These are phyloP conservation scores for Ceratoteleas bidentatus DNA, from an alignment of 1,140 invertebrate species.

Conservation along the genomic window DNA sequence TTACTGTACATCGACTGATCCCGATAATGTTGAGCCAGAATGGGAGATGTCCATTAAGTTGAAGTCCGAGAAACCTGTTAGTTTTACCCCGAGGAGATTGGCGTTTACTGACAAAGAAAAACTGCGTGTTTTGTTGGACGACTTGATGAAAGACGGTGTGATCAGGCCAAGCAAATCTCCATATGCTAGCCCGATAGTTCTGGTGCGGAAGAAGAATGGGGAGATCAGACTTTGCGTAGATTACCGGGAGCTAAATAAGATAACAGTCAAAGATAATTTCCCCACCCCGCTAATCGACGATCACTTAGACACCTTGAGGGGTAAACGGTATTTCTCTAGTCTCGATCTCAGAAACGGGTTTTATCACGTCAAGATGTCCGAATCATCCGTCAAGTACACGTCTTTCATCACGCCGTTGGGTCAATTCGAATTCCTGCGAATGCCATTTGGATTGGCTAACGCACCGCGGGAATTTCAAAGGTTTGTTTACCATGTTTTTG, in stretches of 20 bases:
- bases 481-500: neutral
- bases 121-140: conserved; percentile 61
- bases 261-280: conserved; percentile 3
- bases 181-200: conserved; percentile 67
- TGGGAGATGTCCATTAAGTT: conserved; percentile 2
- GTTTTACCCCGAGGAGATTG: conserved; percentile 41
- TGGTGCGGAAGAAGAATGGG: conserved; percentile 14
- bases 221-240: conserved; percentile 9
- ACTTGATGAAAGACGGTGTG: conserved; percentile 55
- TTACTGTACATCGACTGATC: neutral
- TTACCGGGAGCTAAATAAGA: conserved; percentile 2
- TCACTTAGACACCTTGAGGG: neutral
- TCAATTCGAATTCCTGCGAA: neutral
- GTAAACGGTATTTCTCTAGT: neutral
- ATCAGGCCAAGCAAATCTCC: conserved; percentile 67
- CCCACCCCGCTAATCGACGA: neutral
- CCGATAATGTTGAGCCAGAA: neutral
- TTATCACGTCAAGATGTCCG: neutral
- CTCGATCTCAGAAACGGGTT: neutral
- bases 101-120: conserved; percentile 57
- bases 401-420: neutral
- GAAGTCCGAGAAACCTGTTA: neutral
- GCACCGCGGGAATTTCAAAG: neutral
- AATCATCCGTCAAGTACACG: neutral
- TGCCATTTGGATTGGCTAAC: neutral